phyloP scores from a whole-genome alignment of 2,888 invertebrate species.

The Tipula vernalis region DNA sequence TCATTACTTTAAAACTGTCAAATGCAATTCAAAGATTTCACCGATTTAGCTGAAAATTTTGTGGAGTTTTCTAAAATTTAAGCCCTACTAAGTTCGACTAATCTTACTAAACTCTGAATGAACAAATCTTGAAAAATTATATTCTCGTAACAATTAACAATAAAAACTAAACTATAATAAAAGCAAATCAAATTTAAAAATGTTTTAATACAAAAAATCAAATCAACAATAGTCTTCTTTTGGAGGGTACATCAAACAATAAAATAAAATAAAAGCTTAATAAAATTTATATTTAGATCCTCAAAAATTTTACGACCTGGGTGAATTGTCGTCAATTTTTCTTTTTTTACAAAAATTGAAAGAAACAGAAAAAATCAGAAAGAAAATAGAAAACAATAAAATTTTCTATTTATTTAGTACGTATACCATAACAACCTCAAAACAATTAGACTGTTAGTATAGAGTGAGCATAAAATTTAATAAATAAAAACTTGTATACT shows the following conservation, averaged over 20 bases:
- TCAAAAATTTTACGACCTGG: neutral
- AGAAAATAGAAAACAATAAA: neutral
- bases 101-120: neutral
- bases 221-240: neutral
- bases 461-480: neutral
- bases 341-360: neutral
- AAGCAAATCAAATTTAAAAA: neutral
- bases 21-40: no score
- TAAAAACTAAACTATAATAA: neutral
- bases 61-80: no score
- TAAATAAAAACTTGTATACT: neutral
- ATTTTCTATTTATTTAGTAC: neutral
- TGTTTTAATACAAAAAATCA: neutral
- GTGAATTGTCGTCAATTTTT: neutral
- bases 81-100: neutral
- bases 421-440: neutral
- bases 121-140: neutral
- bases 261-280: neutral
- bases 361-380: neutral
- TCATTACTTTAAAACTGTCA: no score
- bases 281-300: constrained; percentile 4
- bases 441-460: neutral
- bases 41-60: no score
- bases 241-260: neutral
- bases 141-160: neutral